phyloP scores from a whole-genome alignment of 1,140 invertebrate genomes.

The Thereuonema tuberculata region DNA sequence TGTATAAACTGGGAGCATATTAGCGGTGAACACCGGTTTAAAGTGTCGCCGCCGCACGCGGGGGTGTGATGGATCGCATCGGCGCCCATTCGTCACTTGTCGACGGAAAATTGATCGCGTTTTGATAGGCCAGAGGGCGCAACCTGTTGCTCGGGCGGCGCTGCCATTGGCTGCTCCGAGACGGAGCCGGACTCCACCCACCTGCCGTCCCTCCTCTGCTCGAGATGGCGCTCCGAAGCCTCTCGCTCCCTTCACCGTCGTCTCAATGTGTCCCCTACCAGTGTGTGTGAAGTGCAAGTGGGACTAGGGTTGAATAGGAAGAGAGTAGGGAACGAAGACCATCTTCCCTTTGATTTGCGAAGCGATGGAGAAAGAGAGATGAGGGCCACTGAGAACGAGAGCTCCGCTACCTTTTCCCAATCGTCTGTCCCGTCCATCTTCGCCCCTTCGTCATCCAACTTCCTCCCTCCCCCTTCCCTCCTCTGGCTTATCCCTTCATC shows the following conservation, averaged over 20 bases:
- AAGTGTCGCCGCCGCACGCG: not conserved
- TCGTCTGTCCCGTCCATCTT: not conserved
- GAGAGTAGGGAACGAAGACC: too few relatives aligned
- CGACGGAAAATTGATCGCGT: conserved; percentile 2
- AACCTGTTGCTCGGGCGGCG: not conserved
- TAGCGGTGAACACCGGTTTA: not conserved
- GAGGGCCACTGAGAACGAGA: too few relatives aligned
- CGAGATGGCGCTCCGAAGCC: too few relatives aligned
- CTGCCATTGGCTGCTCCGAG: not conserved
- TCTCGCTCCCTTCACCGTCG: too few relatives aligned
- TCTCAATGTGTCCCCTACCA: too few relatives aligned
- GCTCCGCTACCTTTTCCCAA: not conserved
- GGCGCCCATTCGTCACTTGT: conserved; percentile 9
- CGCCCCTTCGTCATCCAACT: not conserved
- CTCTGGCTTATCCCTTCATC: too few relatives aligned
- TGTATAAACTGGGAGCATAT: not conserved
- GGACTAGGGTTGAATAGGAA: too few relatives aligned
- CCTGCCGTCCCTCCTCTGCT: too few relatives aligned
- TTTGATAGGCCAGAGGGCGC: conserved; percentile 8
- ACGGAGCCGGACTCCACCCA: not conserved
- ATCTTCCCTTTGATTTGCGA: too few relatives aligned
- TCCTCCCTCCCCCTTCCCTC: not conserved
- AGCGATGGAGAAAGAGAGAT: too few relatives aligned
- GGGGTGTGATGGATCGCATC: not conserved
- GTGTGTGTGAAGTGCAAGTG: too few relatives aligned